Percentiles rank a stretch among this genome's conserved stretches.
Evolutionary conservation across 2,113 vertebrate species (phyloP).

Genomic region (Pyxicephalus adspersus): DNA sequence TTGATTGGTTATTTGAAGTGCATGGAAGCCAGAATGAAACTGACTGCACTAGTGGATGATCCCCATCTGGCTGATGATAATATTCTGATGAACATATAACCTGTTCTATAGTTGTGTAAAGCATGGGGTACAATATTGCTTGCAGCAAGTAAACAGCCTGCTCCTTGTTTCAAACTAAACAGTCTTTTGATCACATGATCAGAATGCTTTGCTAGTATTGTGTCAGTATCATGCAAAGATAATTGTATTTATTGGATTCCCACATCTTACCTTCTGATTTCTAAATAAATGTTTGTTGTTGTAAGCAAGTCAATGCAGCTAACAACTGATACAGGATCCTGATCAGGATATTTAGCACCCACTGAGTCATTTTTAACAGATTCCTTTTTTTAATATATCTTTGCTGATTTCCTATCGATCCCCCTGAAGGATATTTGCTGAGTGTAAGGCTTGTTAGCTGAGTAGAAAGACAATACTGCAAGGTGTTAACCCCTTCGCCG

Average conservation of each 20-base stretch:
- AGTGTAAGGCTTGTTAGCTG: slow-evolving; percentile 53
- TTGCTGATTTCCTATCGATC: slow-evolving; percentile 49
- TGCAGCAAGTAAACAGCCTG: too few species aligned
- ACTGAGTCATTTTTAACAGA: not conserved
- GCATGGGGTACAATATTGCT: too few species aligned
- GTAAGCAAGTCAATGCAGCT: not conserved
- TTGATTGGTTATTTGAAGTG: too few species aligned
- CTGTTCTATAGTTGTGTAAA: too few species aligned
- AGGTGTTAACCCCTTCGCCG: slow-evolving; percentile 50
- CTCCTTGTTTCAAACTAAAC: too few species aligned
- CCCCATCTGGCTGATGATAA: too few species aligned
- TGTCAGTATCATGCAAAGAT: not conserved
- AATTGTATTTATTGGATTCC: not conserved
- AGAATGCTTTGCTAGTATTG: too few species aligned
- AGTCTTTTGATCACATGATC: too few species aligned
- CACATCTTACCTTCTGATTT: not conserved
- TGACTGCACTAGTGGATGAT: too few species aligned
- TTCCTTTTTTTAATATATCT: slow-evolving; percentile 12
- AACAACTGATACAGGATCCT: not conserved
- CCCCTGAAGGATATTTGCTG: slow-evolving; percentile 49
- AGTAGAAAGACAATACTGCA: slow-evolving; percentile 53
- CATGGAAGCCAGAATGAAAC: too few species aligned
- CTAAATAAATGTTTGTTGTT: not conserved
- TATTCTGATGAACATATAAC: too few species aligned
- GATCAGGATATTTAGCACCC: slow-evolving; percentile 11